Base-by-base conservation (phyloP, 2,797 vertebrate genomes). In the Centropyge bicolor region DNA sequence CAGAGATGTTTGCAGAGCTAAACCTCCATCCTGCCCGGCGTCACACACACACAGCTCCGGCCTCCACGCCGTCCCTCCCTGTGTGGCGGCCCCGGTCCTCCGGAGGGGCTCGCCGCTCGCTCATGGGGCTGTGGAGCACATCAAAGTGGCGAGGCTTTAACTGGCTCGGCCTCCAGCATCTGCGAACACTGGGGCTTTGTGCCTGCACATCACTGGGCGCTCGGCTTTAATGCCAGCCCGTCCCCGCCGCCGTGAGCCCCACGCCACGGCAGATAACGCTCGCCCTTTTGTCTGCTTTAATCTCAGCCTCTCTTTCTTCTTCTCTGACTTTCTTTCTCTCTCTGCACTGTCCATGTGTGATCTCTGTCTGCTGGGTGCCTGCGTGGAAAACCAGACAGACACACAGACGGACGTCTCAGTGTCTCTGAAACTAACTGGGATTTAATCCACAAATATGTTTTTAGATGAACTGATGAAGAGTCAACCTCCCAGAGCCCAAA, bases 41-140 rank as follows among this genome's bases (percentile, higher is more conserved):
- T 6, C 35, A 8, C 57, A 0, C 36, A 0, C 36, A 38, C 52
- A 19, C 27, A 24, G 55, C 11, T 8, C 24, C 10, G 51, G 46
- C 43, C 70, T 38, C 49, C 55, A 36, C 46, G 4, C 40, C 41
- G 16, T 24, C 12, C 13, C 3, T 54, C 19, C 24, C 24, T 5
- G 71, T 10, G 78, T 2, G 52, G 60, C 11, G 13, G 40, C 41
- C 63, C 0, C 19, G 14, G 55, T 19, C 73, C 81, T 68, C 51
- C 0, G 20, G 31, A 1, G 48, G 20, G 3, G 68, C 7, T 48
- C 46, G 46, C 41, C 9, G 51, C 49, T 74, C 12, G 13, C 66
- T 82, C 85, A 81, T 5, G 54, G 86, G 35, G 77, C 83, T n/a
- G 68, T 76, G 76, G 76, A 86, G 84, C 76, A 72, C 87, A 87